Conservation (phyloP, 2,113 vertebrate genomes). For the Tachysurus vachellii region DNA sequence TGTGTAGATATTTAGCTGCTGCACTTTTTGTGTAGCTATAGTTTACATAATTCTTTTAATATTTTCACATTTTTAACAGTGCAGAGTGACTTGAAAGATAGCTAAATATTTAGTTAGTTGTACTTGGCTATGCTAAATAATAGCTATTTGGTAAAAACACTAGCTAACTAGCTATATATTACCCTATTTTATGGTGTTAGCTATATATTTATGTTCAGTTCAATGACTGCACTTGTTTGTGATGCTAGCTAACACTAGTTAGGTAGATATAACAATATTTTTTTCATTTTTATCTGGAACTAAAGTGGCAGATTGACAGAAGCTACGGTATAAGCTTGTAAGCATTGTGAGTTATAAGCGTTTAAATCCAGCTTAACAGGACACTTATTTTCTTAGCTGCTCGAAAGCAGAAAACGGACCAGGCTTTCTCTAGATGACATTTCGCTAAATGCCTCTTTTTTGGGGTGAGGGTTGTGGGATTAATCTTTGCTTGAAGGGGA, state of each 20-base stretch:
- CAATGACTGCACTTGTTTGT: background rate
- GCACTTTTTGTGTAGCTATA: background rate
- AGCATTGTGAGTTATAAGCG: background rate
- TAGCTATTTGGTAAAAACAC: background rate
- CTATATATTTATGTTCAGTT: background rate
- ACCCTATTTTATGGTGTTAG: background rate
- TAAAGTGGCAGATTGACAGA: background rate
- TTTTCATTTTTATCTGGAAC: background rate
- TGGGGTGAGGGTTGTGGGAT: conserved; percentile 1
- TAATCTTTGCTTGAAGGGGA: background rate
- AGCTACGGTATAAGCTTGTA: background rate
- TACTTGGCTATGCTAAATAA: background rate
- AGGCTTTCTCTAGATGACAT: conserved; percentile 24
- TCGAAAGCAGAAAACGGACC: background rate
- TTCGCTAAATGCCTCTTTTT: conserved; percentile 30
- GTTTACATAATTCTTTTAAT: background rate
- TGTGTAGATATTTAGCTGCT: too few species aligned
- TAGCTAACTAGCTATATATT: background rate
- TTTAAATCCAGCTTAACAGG: background rate
- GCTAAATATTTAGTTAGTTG: background rate
- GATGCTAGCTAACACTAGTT: background rate
- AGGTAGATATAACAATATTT: background rate
- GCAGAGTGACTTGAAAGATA: background rate
- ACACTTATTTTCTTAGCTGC: background rate
- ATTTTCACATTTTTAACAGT: background rate